phyloP scores from a whole-genome alignment of 92 coral and sea anemone species.

The Heliopora coerulea region DNA sequence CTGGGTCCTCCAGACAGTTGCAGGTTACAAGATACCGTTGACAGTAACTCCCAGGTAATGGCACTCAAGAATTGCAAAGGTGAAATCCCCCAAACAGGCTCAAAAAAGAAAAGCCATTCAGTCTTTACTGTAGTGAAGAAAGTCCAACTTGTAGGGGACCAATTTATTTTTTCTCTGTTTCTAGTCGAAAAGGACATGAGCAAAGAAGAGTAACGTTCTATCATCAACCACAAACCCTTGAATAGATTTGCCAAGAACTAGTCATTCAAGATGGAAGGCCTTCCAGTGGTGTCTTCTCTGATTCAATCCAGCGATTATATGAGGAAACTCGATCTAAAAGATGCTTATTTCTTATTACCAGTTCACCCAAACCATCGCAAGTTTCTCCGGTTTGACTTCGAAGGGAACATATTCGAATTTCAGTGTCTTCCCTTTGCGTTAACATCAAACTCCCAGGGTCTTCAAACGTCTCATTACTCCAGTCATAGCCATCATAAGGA shows the following conservation, averaged over 20 bases:
- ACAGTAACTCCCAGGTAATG: conserved; percentile 30
- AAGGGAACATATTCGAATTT: conserved; percentile 47
- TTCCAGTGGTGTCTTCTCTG: conserved; percentile 17
- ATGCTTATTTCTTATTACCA: conserved; percentile 26
- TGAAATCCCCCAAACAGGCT: background rate
- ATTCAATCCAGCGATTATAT: conserved; percentile 39
- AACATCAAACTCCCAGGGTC: background rate
- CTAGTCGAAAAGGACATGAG: conserved; percentile 23
- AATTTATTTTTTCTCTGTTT: conserved; percentile 24
- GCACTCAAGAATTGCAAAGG: conserved; percentile 22
- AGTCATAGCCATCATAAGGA: conserved; percentile 42
- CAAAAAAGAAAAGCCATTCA: conserved; percentile 2
- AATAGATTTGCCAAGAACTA: conserved; percentile 18
- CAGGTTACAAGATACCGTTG: conserved; percentile 52
- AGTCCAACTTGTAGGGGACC: conserved; percentile 8
- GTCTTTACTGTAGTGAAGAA: background rate
- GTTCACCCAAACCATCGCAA: conserved; percentile 14
- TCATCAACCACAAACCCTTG: conserved; percentile 22
- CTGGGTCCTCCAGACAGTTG: conserved; percentile 35
- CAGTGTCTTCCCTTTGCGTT: conserved; percentile 49
- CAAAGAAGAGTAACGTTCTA: background rate
- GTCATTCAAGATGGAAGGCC: conserved; percentile 30
- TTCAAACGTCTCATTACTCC: conserved; percentile 28
- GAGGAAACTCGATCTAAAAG: conserved; percentile 41
- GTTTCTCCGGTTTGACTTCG: conserved; percentile 37